Base-by-base conservation (phyloP, 2,797 vertebrate genomes). In the Liparis tanakae region DNA sequence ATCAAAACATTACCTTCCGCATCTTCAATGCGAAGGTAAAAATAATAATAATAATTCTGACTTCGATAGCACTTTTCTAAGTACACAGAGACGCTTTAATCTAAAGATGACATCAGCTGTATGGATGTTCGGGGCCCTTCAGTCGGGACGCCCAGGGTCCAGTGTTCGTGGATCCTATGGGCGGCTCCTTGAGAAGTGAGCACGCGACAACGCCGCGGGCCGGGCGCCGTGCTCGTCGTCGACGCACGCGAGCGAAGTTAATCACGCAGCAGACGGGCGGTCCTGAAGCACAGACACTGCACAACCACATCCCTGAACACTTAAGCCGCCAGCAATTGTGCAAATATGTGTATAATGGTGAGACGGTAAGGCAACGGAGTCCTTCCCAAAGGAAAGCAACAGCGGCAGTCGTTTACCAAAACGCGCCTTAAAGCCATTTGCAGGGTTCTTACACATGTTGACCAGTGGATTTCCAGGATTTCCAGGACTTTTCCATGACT, bases 341-440 rank as follows among this genome's bases (percentile, higher is more conserved):
- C 59, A 0, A 30, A 30, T 30, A 34, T 68, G 57, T 68, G 72
- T 43, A 58, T 56, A 69, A 81, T 44, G 66, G 72, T 69, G 79
- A 73, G 83, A 80, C 69, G 64, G 70, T 54, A 74, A 80, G 60
- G 79, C 74, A 61, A 64, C 70, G 66, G 61, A 78, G 73, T 64
- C 63, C 53, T 63, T 79, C 78, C 77, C 79, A 78, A 68, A 78
- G 71, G 70, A 80, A 86, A 76, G 69, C 6, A n/a, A 76, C 43
- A n/a, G 50, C 20, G 17, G 67, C 58, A 0, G 75, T 69, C 56
- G 62, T 68, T 30, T 8, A 57, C 59, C 59, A n/a, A 81, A 82
- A 66, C 22, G 10, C 65, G 67, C 13, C 10, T n/a, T n/a, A n/a
- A n/a, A n/a, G n/a, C n/a, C n/a, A n/a, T n/a, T n/a, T n/a, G n/a